phyloP scores from a whole-genome alignment of 2,888 invertebrate genomes.

The Caenorhabditis panamensis region DNA sequence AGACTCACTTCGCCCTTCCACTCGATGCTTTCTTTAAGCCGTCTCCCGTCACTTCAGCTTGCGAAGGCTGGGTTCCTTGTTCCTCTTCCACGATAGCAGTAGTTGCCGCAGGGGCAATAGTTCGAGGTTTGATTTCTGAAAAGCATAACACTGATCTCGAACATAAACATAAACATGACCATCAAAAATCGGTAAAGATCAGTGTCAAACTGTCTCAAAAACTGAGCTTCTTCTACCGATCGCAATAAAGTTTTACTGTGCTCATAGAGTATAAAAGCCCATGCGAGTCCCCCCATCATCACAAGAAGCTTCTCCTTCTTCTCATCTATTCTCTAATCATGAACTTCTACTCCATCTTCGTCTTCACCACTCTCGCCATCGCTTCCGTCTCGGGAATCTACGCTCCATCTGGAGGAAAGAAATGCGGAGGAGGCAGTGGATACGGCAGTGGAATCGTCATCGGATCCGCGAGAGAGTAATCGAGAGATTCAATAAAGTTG shows the following conservation, averaged over 20 bases:
- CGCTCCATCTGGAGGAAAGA: slow-evolving; percentile 2
- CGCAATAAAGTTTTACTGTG: too few species aligned
- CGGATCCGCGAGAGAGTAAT: slow-evolving; percentile 7
- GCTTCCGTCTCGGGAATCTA: slow-evolving; percentile 29
- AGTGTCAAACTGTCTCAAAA: too few species aligned
- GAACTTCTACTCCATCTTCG: slow-evolving; percentile 33
- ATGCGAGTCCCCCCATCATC: not conserved
- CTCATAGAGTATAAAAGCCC: slow-evolving; percentile 13
- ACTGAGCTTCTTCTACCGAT: too few species aligned
- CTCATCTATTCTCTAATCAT: too few species aligned
- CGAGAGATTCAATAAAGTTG: not conserved
- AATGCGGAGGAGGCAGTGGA: slow-evolving; percentile 14
- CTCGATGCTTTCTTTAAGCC: slow-evolving; percentile 33
- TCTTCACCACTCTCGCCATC: slow-evolving; percentile 24
- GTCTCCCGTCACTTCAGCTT: not conserved
- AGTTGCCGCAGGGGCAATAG: slow-evolving; percentile 30
- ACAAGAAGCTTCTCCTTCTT: slow-evolving; percentile 21
- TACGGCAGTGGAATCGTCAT: slow-evolving; percentile 17
- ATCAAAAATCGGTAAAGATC: not conserved
- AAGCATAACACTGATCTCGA: too few species aligned
- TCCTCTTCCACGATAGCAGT: slow-evolving; percentile 37
- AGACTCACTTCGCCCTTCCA: slow-evolving; percentile 40
- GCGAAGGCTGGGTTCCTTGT: too few species aligned
- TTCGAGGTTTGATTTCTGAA: slow-evolving; percentile 48
- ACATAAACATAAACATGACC: too few species aligned